A percentile compares a stretch with the other conserved stretches of the same genome.
phyloP scores from a whole-genome alignment of 2,888 invertebrate species.

The Petrolisthes cinctipes region DNA sequence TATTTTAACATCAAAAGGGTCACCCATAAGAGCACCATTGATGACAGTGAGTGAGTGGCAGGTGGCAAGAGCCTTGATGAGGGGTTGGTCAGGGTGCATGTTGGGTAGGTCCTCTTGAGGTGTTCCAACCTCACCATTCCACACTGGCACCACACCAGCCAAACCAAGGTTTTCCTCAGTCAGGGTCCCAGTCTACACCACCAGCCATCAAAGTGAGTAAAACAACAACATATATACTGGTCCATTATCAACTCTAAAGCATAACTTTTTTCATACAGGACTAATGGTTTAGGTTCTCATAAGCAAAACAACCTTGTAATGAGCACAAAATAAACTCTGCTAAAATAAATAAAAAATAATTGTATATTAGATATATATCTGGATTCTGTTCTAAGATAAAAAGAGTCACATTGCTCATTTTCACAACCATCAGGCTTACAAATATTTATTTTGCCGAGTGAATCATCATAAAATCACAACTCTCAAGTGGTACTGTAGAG shows the following conservation, averaged over 20 bases:
- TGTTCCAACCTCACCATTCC: slow-evolving; percentile 44
- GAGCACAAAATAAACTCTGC: not conserved
- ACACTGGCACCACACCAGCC: slow-evolving; percentile 65
- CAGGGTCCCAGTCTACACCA: slow-evolving; percentile 68
- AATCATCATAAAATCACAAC: not conserved
- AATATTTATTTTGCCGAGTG: not conserved
- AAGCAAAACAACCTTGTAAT: not conserved
- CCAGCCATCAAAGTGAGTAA: no score
- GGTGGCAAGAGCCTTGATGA: slow-evolving; percentile 70
- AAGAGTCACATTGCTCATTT: not conserved
- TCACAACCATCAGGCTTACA: not conserved
- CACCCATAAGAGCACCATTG: slow-evolving; percentile 70
- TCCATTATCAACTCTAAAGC: not conserved
- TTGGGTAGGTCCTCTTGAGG: slow-evolving; percentile 62
- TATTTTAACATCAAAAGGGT: slow-evolving; percentile 72
- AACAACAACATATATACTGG: not conserved
- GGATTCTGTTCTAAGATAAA: not conserved
- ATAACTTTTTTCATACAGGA: no score
- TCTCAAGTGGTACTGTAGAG: no score
- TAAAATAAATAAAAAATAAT: not conserved
- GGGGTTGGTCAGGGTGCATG: slow-evolving; percentile 60
- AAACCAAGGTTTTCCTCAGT: slow-evolving; percentile 66
- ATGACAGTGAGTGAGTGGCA: slow-evolving; percentile 72
- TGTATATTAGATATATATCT: not conserved
- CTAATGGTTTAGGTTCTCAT: not conserved